A percentile compares a stretch with the other conserved stretches of the same genome.
Evolutionary conservation across 2,888 invertebrate genomes (phyloP).

Genomic region (Luperina testacea): DNA sequence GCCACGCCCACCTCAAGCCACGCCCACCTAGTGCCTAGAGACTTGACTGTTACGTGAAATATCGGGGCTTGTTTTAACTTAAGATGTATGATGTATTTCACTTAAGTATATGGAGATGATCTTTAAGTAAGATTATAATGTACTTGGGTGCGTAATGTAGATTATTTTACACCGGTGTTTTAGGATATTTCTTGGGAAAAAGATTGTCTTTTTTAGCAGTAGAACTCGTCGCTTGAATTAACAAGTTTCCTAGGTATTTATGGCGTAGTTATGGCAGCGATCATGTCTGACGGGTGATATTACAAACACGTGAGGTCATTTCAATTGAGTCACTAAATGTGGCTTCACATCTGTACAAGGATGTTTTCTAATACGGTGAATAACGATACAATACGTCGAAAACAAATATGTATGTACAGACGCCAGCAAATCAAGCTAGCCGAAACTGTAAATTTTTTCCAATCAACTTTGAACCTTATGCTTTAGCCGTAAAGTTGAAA

Average conservation of each 20-base stretch:
- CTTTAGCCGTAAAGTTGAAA: too few species aligned
- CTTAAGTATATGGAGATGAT: conserved; percentile 42
- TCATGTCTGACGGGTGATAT: neutral
- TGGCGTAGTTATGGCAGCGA: neutral
- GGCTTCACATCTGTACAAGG: neutral
- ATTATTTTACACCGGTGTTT: neutral
- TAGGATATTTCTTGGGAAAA: conserved; percentile 16
- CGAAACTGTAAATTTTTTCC: too few species aligned
- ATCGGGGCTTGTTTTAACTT: conserved; percentile 71
- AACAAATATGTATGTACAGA: neutral
- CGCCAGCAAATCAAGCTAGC: too few species aligned
- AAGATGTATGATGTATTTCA: conserved; percentile 74
- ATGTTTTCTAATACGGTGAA: too few species aligned
- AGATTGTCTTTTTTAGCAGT: neutral
- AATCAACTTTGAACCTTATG: too few species aligned
- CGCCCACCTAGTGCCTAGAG: conserved; percentile 85
- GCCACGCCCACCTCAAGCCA: conserved; percentile 83
- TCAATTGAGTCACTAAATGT: neutral
- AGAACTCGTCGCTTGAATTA: neutral
- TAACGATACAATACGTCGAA: neutral
- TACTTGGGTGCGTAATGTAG: conserved; percentile 4
- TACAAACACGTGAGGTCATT: neutral
- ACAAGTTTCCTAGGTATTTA: neutral
- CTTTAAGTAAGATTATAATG: conserved; percentile 38
- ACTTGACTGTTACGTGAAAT: conserved; percentile 75